phyloP scores from a whole-genome alignment of 2,888 invertebrate genomes.

The Tetropium fuscum region DNA sequence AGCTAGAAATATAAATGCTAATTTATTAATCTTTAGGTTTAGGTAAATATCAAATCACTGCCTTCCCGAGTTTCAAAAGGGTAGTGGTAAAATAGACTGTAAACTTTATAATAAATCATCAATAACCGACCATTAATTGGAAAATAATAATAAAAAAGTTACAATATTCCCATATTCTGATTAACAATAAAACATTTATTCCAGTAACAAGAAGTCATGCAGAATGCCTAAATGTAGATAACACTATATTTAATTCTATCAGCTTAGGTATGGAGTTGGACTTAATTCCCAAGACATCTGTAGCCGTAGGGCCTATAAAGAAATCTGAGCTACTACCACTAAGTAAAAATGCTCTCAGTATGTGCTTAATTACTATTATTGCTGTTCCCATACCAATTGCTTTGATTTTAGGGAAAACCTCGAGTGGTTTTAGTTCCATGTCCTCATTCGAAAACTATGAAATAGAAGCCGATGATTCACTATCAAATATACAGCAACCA shows the following conservation, averaged over 20 bases:
- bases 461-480: neutral
- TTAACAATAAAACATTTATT: too few species aligned
- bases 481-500: neutral
- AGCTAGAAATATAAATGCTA: too few species aligned
- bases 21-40: too few species aligned
- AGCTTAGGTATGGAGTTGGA: slow-evolving; percentile 17
- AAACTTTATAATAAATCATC: too few species aligned
- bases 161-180: too few species aligned
- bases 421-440: slow-evolving; percentile 23
- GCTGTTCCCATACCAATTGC: neutral
- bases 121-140: too few species aligned
- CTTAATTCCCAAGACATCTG: slow-evolving; percentile 2
- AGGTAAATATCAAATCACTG: too few species aligned
- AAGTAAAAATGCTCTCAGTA: slow-evolving; percentile 17
- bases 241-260: slow-evolving; percentile 18
- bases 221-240: slow-evolving; percentile 16
- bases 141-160: too few species aligned
- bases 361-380: neutral
- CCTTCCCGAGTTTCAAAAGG: too few species aligned
- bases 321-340: neutral
- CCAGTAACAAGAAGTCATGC: too few species aligned
- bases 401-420: slow-evolving; percentile 4
- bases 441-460: slow-evolving; percentile 17
- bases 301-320: neutral
- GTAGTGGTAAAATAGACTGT: too few species aligned